phyloP scores from a whole-genome alignment of 2,113 vertebrate genomes.

The Accipiter virgatus region DNA sequence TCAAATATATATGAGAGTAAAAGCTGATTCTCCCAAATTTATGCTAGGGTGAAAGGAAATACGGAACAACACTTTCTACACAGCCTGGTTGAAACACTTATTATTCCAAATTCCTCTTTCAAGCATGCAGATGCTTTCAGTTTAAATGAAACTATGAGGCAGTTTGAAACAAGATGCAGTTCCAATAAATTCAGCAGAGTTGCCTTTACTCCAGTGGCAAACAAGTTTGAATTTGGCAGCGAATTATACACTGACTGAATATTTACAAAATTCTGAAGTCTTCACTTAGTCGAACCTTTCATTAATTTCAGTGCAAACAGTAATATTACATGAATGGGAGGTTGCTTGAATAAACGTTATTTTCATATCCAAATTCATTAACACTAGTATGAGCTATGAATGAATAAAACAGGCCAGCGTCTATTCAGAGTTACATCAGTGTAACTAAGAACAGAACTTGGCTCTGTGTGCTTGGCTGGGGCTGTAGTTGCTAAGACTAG shows the following conservation, averaged over 20 bases:
- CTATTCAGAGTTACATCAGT: background rate
- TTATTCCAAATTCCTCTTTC: background rate
- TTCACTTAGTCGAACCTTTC: background rate
- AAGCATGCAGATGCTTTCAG: background rate
- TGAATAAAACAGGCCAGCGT: background rate
- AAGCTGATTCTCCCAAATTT: background rate
- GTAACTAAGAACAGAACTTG: conserved; percentile 10
- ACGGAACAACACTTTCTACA: background rate
- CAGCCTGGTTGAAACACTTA: background rate
- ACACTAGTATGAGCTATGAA: background rate
- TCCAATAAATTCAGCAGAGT: background rate
- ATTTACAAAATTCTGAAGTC: background rate
- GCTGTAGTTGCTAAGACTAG: background rate
- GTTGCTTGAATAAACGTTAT: background rate
- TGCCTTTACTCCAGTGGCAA: background rate
- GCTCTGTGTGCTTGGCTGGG: background rate
- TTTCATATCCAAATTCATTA: background rate
- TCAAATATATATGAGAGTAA: background rate
- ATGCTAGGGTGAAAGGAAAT: background rate
- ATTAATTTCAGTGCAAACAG: background rate
- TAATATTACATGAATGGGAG: background rate
- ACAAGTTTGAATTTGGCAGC: background rate
- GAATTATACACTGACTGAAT: background rate
- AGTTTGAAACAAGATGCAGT: background rate
- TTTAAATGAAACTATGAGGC: background rate